Conservation (phyloP, 2,113 vertebrate genomes). For the Pseudopodoces humilis region DNA sequence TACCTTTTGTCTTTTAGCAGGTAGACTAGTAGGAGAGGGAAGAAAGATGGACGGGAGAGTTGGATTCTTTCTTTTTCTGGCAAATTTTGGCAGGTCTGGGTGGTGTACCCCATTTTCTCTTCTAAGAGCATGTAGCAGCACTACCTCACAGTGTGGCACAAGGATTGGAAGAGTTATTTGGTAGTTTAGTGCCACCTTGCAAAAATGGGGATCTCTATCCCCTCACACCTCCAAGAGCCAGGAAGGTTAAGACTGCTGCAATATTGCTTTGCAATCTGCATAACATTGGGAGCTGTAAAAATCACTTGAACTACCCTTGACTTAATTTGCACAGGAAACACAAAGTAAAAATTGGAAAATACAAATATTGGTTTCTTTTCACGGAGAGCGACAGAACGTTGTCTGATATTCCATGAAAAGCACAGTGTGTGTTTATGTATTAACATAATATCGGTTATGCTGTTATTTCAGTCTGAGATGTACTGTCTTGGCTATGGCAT, state of each 20-base stretch:
- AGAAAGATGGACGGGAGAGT: not conserved
- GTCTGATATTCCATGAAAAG: not conserved
- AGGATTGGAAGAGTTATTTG: not conserved
- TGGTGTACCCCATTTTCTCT: not conserved
- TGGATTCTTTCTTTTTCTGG: not conserved
- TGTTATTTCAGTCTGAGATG: accelerated
- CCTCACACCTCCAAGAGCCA: not conserved
- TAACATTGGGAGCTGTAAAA: not conserved
- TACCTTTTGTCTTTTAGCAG: not conserved
- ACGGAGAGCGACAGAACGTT: not conserved
- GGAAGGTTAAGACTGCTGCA: not conserved
- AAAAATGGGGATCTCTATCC: not conserved
- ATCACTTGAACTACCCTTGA: not conserved
- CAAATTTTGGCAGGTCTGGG: not conserved
- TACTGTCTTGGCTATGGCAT: not conserved
- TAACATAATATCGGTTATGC: not conserved
- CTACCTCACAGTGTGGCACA: not conserved
- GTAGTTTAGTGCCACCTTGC: not conserved
- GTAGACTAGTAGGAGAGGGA: not conserved
- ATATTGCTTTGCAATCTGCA: not conserved
- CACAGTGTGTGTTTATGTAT: accelerated
- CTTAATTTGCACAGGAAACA: not conserved
- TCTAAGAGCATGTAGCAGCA: not conserved
- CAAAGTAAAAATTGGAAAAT: not conserved
- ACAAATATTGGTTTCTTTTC: not conserved